Conservation (phyloP, 2,888 invertebrate genomes). For the Mycalesis mineus region DNA sequence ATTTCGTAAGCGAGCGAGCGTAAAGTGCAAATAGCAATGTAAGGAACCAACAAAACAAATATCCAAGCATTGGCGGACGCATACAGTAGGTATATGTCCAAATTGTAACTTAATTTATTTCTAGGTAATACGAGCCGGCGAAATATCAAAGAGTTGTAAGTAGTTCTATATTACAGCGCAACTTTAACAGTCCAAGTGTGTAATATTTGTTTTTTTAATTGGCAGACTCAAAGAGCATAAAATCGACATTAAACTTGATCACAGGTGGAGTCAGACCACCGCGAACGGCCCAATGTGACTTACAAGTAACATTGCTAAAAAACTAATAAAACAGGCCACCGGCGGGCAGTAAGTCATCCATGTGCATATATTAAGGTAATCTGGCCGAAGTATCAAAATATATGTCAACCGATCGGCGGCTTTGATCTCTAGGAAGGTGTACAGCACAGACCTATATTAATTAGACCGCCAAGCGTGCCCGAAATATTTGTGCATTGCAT, state of each 20-base stretch:
- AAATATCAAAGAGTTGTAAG: constrained; percentile 5
- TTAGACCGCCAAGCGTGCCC: not conserved
- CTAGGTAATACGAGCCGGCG: constrained; percentile 3
- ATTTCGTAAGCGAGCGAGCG: no score
- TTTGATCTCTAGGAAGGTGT: constrained; percentile 52
- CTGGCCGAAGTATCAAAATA: constrained; percentile 68
- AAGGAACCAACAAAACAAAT: no score
- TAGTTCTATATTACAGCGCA: constrained; percentile 7
- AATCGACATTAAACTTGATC: constrained; percentile 65
- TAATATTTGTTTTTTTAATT: constrained; percentile 27
- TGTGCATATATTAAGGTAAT: constrained; percentile 71
- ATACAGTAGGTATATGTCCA: not conserved
- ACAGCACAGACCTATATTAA: not conserved
- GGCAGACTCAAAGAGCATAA: constrained; percentile 37
- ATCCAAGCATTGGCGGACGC: not conserved
- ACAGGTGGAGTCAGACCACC: constrained; percentile 59
- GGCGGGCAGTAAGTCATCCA: constrained; percentile 62
- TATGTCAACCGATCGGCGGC: constrained; percentile 65
- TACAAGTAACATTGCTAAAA: constrained; percentile 60
- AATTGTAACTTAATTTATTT: not conserved
- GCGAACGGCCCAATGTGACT: constrained; percentile 69
- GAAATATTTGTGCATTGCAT: no score
- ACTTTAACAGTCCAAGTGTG: constrained; percentile 15
- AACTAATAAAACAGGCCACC: constrained; percentile 58
- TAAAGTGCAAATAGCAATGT: no score